Evolutionary conservation across 2,113 vertebrate species (phyloP).

Genomic region (Myiagra hebetior): DNA sequence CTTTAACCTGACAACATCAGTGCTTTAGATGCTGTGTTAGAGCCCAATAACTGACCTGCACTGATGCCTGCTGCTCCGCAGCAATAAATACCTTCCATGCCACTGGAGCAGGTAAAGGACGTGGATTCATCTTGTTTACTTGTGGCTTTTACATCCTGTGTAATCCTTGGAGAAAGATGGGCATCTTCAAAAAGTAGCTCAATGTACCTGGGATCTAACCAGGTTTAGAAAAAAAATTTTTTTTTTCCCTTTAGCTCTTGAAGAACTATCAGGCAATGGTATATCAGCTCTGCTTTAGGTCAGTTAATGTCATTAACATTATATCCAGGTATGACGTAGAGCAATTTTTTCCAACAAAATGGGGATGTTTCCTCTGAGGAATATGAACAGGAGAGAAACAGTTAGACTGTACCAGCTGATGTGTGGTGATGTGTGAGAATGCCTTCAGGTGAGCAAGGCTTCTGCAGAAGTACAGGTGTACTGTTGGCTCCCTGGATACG

Average conservation of each 20-base stretch:
- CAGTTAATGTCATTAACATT: not conserved
- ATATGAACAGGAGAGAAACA: not conserved
- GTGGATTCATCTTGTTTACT: not conserved
- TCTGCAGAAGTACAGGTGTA: not conserved
- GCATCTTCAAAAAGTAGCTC: not conserved
- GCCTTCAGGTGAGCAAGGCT: not conserved
- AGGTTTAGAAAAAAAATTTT: not conserved
- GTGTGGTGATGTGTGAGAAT: not conserved
- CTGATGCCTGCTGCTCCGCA: not conserved
- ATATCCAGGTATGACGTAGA: not conserved
- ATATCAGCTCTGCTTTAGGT: not conserved
- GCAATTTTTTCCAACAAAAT: not conserved
- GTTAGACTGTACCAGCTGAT: rapidly evolving
- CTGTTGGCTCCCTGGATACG: not conserved
- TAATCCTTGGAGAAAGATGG: not conserved
- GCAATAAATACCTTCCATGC: not conserved
- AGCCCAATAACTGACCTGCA: not conserved
- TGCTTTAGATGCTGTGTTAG: not conserved
- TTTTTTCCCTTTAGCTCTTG: not conserved
- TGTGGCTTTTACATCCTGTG: not conserved
- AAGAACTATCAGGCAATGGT: not conserved
- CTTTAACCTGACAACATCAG: not conserved
- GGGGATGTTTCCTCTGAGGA: not conserved
- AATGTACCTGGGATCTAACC: not conserved
- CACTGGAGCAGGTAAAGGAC: not conserved